Evolutionary conservation across 2,113 vertebrate genomes (phyloP).

Genomic region (Poeciliopsis turrubarensis): DNA sequence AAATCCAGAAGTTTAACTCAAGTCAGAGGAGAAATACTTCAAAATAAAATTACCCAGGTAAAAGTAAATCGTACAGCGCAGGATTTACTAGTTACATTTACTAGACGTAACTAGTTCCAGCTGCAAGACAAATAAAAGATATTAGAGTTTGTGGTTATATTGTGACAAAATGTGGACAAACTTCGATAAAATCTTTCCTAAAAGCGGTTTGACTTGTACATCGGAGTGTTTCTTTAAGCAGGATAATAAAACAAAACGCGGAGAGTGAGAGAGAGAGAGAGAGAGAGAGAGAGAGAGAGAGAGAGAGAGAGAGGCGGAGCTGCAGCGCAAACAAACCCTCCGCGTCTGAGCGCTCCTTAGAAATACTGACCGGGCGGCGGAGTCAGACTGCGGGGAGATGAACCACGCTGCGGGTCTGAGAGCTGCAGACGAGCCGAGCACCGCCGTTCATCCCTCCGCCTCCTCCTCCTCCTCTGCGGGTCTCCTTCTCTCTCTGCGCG

Average conservation of each 20-base stretch:
- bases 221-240: conserved; percentile 67
- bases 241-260: neutral
- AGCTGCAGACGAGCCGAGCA: conserved; percentile 51
- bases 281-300: neutral
- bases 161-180: too few relatives aligned
- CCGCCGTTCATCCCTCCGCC: conserved; percentile 9
- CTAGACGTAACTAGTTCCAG: too few relatives aligned
- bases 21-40: too few relatives aligned
- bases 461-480: neutral
- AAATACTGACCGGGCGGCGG: conserved; percentile 47
- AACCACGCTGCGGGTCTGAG: conserved; percentile 55
- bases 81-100: too few relatives aligned
- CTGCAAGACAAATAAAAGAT: too few relatives aligned
- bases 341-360: conserved; percentile 37
- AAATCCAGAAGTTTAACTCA: too few relatives aligned
- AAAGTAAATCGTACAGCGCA: too few relatives aligned
- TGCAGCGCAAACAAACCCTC: conserved; percentile 21
- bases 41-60: too few relatives aligned
- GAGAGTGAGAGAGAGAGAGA: neutral
- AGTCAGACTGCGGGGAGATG: conserved; percentile 61
- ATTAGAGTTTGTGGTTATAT: too few relatives aligned
- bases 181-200: too few relatives aligned
- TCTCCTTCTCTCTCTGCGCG: conserved; percentile 35
- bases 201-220: too few relatives aligned
- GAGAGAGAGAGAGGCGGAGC: conserved; percentile 63